phyloP scores from a whole-genome alignment of 1,140 invertebrate genomes.

The Halyomorpha halys region DNA sequence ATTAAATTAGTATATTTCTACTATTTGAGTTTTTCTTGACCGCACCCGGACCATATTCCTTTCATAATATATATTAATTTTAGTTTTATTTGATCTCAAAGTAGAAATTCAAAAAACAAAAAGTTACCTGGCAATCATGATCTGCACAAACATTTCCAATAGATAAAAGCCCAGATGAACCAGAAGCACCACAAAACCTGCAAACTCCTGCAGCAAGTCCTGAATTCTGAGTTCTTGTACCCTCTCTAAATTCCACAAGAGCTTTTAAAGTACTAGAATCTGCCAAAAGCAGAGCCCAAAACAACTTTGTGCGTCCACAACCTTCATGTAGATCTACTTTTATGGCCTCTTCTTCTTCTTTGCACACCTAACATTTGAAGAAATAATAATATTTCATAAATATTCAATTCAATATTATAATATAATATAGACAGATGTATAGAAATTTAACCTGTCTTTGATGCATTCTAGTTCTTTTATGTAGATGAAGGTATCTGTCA shows the following conservation, averaged over 20 bases:
- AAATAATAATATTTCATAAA: not conserved
- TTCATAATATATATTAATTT: too few species aligned
- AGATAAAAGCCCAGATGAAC: conserved; percentile 71
- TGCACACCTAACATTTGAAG: conserved; percentile 53
- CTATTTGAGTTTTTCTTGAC: too few species aligned
- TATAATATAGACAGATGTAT: not conserved
- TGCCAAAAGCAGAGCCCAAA: conserved; percentile 85
- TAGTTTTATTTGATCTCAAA: too few species aligned
- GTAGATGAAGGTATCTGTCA: conserved; percentile 87
- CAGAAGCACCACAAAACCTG: conserved; percentile 80
- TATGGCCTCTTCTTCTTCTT: conserved; percentile 89
- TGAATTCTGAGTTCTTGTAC: conserved; percentile 39
- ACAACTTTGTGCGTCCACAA: conserved; percentile 87
- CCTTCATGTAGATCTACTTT: conserved; percentile 92
- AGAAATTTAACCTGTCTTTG: conserved; percentile 59
- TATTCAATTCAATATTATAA: not conserved
- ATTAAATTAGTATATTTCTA: too few species aligned
- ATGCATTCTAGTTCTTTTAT: conserved; percentile 74
- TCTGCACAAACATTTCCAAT: conserved; percentile 90
- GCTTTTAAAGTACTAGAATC: conserved; percentile 88
- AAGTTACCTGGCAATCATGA: conserved; percentile 72
- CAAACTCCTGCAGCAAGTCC: conserved; percentile 55
- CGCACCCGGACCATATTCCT: too few species aligned
- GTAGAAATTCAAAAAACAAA: too few species aligned
- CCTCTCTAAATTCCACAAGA: conserved; percentile 85